Conservation (phyloP, 2,113 vertebrate species). For the Muntiacus muntjak region DNA sequence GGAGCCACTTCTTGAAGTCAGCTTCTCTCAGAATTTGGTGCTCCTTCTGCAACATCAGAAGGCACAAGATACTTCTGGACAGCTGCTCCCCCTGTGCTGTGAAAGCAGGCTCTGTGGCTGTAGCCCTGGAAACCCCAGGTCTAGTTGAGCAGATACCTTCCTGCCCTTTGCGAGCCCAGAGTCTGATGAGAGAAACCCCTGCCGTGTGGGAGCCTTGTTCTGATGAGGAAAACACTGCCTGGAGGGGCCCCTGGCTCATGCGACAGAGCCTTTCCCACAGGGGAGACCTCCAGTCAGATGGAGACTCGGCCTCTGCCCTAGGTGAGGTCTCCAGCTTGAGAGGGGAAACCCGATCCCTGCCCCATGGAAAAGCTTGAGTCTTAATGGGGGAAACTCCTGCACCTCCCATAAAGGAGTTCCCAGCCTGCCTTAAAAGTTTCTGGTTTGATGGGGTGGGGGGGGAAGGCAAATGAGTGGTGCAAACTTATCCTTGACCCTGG, state of each 20-base stretch:
- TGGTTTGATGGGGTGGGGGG: neutral
- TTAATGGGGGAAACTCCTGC: neutral
- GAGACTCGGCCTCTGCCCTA: neutral
- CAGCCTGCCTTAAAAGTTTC: neutral
- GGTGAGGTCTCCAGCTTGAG: neutral
- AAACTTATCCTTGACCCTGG: neutral
- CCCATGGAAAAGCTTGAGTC: neutral
- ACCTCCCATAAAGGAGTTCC: neutral
- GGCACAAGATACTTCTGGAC: neutral
- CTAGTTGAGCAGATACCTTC: neutral
- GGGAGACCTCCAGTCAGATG: neutral
- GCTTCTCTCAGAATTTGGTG: neutral
- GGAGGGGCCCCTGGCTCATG: neutral
- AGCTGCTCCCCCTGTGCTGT: neutral
- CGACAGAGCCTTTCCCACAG: neutral
- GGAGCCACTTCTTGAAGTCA: slow-evolving; percentile 65
- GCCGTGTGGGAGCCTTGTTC: neutral
- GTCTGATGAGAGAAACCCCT: neutral
- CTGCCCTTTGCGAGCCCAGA: neutral
- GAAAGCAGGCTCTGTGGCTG: neutral
- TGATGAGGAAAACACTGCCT: neutral
- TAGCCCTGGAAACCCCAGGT: neutral
- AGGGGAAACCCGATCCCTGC: neutral
- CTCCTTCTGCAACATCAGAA: slow-evolving; percentile 61
- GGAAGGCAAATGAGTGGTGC: neutral